Conservation (phyloP, 64 coral and sea anemone genomes). For the Actinia tenebrosa region DNA sequence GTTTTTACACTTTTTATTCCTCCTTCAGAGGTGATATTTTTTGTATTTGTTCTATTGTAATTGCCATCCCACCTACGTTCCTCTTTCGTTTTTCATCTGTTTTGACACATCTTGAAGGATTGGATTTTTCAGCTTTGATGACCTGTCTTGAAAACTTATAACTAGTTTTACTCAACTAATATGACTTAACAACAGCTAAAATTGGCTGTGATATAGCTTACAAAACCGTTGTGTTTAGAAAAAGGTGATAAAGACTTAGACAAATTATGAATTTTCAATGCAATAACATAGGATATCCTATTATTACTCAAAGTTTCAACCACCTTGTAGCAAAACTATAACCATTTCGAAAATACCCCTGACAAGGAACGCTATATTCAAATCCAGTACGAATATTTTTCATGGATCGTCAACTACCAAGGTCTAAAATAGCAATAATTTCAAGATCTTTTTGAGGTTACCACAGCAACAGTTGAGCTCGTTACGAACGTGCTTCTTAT, state of each 20-base stretch:
- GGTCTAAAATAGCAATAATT: conserved; percentile 15
- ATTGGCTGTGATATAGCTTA: not conserved
- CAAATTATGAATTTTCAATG: conserved; percentile 8
- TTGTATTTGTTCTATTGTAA: conserved; percentile 7
- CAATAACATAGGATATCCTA: not conserved
- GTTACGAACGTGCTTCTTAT: conserved; percentile 4
- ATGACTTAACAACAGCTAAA: not conserved
- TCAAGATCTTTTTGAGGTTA: conserved; percentile 8
- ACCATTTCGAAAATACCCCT: not conserved
- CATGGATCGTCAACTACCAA: not conserved
- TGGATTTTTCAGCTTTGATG: not conserved
- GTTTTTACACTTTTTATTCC: conserved; percentile 31
- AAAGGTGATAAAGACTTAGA: not conserved
- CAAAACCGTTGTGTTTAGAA: not conserved
- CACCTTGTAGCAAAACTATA: not conserved
- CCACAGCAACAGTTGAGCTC: conserved; percentile 18
- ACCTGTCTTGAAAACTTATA: not conserved
- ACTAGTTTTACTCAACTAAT: not conserved
- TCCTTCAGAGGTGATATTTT: conserved; percentile 24
- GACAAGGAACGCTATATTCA: not conserved
- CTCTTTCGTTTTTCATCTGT: not conserved
- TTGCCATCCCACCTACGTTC: not conserved
- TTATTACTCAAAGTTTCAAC: not conserved
- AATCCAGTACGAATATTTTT: not conserved
- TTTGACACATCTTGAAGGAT: not conserved